Evolutionary conservation across 2,797 vertebrate species (phyloP).

Genomic region (Alectoris magna): DNA sequence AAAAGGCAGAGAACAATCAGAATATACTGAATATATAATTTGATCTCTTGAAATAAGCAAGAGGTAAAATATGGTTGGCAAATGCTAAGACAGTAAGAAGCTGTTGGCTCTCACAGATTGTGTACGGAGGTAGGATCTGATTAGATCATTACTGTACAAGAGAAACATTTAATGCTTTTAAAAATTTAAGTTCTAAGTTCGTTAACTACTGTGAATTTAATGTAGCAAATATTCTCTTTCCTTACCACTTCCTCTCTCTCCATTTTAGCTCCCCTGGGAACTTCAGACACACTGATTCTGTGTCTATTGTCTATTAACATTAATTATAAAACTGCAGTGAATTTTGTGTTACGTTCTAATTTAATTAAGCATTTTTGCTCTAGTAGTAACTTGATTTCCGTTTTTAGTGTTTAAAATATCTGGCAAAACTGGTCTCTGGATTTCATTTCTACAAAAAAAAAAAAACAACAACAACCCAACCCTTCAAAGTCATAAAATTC

Average conservation of each 20-base stretch:
- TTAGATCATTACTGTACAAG: constrained; percentile 25
- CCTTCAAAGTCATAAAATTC: not conserved
- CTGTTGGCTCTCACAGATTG: not conserved
- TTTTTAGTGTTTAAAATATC: not conserved
- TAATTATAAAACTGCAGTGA: constrained; percentile 60
- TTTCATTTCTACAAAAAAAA: not conserved
- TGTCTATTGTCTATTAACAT: constrained; percentile 53
- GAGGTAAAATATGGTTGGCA: not conserved
- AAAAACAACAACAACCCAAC: too few species aligned
- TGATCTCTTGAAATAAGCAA: constrained; percentile 9
- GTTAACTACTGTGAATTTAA: not conserved
- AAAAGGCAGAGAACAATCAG: constrained; percentile 49
- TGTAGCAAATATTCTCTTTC: constrained; percentile 15
- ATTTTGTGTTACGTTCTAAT: constrained; percentile 63
- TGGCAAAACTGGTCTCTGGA: constrained; percentile 6
- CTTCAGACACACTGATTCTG: constrained; percentile 48
- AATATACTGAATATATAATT: constrained; percentile 57
- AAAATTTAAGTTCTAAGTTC: constrained; percentile 14
- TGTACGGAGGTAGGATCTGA: not conserved
- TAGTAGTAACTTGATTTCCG: constrained; percentile 25
- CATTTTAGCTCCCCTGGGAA: constrained; percentile 46
- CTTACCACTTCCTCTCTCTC: constrained; percentile 23
- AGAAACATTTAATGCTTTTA: constrained; percentile 26
- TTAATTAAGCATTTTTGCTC: constrained; percentile 60
- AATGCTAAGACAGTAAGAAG: not conserved